Evolutionary conservation across 1,140 invertebrate genomes (phyloP).

Genomic region (Drosophila leontia): DNA sequence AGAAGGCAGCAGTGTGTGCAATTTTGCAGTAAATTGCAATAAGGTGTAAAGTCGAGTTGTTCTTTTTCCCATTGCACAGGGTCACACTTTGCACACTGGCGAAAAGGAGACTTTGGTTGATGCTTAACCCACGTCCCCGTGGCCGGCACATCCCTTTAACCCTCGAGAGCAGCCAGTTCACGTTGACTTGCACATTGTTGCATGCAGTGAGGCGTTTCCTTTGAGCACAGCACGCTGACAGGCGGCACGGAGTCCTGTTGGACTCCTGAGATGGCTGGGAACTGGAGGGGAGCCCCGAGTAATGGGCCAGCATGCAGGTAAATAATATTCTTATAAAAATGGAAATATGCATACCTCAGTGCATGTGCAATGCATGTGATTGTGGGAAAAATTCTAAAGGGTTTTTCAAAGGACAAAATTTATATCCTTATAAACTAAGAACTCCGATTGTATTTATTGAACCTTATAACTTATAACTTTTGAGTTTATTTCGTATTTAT

Average conservation of each 20-base stretch:
- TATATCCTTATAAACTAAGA: not conserved
- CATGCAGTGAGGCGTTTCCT: slow-evolving; percentile 71
- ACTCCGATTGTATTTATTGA: too few relatives aligned
- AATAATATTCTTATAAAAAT: slow-evolving; percentile 62
- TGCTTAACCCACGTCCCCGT: slow-evolving; percentile 19
- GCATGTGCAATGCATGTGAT: not conserved
- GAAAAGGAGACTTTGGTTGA: slow-evolving; percentile 21
- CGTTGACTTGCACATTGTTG: slow-evolving; percentile 79
- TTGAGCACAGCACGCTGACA: slow-evolving; percentile 62
- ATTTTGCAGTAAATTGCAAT: slow-evolving; percentile 79
- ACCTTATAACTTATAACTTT: too few relatives aligned
- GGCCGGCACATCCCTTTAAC: slow-evolving; percentile 9
- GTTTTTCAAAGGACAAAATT: not conserved
- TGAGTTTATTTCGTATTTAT: too few relatives aligned
- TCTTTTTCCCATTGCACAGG: slow-evolving; percentile 24
- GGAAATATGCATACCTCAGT: slow-evolving; percentile 25
- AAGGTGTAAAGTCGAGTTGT: slow-evolving; percentile 78
- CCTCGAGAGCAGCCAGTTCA: slow-evolving; percentile 35
- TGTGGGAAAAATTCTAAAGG: not conserved
- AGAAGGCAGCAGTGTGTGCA: slow-evolving; percentile 51
- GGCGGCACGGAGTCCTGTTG: slow-evolving; percentile 35
- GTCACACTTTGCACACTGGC: slow-evolving; percentile 28
- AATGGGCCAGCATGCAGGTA: slow-evolving; percentile 60
- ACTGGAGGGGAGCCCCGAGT: slow-evolving; percentile 26
- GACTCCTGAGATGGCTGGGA: slow-evolving; percentile 39